Base-by-base conservation (phyloP, 2,888 invertebrate genomes). In the Caenorhabditis plicata region DNA sequence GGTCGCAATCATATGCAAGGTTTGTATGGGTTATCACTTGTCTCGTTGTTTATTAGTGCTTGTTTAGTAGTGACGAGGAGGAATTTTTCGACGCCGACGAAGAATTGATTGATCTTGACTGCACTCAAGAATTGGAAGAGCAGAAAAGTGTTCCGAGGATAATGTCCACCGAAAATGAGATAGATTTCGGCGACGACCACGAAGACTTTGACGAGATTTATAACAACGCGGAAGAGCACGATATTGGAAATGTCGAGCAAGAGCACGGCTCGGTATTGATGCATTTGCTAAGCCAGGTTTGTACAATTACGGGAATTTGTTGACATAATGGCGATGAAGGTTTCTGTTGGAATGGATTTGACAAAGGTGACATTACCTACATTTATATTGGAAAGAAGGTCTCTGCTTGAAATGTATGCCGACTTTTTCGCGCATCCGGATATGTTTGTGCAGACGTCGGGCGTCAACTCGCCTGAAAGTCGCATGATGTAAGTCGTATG, bases 361-460 rank as follows among this genome's bases (percentile, higher is more conserved):
- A 99, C 98, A 11, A 98, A 96, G 86, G 92, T 94, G 62, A 94
- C 94, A 46, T 85, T 99, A 66, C 98, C 98, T 20, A 99, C 98
- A 23, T 99, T 98, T 82, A 99, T 99, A 74, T 84, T 99, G 75
- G 98, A 99, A 82, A 87, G 93, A 82, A 87, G 98, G 62, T 98
- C 96, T 1, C 86, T 98, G 32, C 86, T 99, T 40, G 98, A 99
- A 85, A 99, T 99, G 98, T 99, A 95, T 83, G 96, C 98, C 42
- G 98, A 99, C 85, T 98, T 96, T 82, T 95, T 99, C 84, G 94
- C 98, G 11, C 98, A 99, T 86, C 95, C 98, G 0, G 95, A 96
- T 84, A 87, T 94, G 77, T 96, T 98, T 84, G 86, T 80, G 15
- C 45, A 54, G 90, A 64, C 89, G 87, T 92, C 92, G 84, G 82